phyloP scores from a whole-genome alignment of 2,888 invertebrate genomes.

The Polydrusus pterygomalis region DNA sequence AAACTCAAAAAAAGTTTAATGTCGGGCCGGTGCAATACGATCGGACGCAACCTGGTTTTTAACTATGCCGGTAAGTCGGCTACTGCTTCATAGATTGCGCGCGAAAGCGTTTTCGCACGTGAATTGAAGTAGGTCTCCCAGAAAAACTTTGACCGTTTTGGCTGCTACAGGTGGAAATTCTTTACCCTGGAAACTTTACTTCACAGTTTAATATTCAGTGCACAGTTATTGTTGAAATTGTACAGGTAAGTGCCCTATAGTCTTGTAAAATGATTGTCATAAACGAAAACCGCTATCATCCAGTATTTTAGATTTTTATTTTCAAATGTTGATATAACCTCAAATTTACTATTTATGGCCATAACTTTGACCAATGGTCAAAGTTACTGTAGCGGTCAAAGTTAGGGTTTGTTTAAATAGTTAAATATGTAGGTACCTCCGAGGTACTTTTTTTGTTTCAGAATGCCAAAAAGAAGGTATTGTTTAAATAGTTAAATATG shows the following conservation, averaged over 20 bases:
- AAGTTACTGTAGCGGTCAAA: not conserved
- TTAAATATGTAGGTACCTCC: not conserved
- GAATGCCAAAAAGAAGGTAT: not conserved
- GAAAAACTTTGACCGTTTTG: too few species aligned
- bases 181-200: not conserved
- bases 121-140: too few species aligned
- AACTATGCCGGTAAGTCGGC: too few species aligned
- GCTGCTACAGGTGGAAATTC: too few species aligned
- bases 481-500: not conserved
- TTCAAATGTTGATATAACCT: constrained; percentile 1
- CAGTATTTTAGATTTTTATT: not conserved
- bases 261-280: not conserved
- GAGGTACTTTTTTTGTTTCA: not conserved
- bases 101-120: too few species aligned
- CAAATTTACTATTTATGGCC: not conserved
- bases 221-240: not conserved
- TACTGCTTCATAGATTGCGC: too few species aligned
- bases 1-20: too few species aligned
- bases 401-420: not conserved
- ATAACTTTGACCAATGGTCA: not conserved
- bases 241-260: constrained; percentile 1
- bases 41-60: too few species aligned
- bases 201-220: not conserved
- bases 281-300: not conserved
- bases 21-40: too few species aligned